Conservation (phyloP, 2,888 invertebrate species). For the Ormyrus labotus region DNA sequence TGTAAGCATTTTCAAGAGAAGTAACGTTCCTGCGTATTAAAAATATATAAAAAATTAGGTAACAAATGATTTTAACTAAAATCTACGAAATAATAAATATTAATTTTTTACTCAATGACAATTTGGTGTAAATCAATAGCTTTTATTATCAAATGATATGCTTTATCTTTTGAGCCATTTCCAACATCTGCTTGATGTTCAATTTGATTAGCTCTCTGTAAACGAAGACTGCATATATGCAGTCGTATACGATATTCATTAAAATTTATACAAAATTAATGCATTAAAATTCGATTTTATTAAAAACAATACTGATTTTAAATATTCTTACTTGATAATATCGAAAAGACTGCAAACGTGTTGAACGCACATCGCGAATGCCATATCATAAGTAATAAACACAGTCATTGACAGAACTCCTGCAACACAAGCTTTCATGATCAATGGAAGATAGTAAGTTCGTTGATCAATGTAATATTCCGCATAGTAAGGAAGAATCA, state of each 20-base stretch:
- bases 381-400: slow-evolving; percentile 41
- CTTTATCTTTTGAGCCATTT: background rate
- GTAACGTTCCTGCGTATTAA: slow-evolving; percentile 9
- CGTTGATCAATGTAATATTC: slow-evolving; percentile 42
- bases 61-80: background rate
- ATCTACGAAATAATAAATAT: background rate
- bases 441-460: slow-evolving; percentile 29
- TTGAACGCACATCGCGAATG: slow-evolving; percentile 34
- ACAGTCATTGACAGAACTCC: background rate
- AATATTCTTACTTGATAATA: slow-evolving; percentile 30
- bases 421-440: background rate
- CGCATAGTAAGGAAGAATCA: slow-evolving; percentile 15
- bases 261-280: background rate
- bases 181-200: background rate
- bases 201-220: background rate
- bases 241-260: background rate
- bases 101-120: slow-evolving; percentile 24
- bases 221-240: slow-evolving; percentile 30
- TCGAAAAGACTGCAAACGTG: slow-evolving; percentile 41
- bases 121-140: slow-evolving; percentile 36
- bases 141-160: background rate
- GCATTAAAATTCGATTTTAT: too few relatives aligned
- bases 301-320: background rate
- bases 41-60: background rate
- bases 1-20: slow-evolving; percentile 21